Evolutionary conservation across 2,888 invertebrate species (phyloP), one percentile per base, ranked within the genome.

Genomic region (Pachycephus smyrnensis): DNA sequence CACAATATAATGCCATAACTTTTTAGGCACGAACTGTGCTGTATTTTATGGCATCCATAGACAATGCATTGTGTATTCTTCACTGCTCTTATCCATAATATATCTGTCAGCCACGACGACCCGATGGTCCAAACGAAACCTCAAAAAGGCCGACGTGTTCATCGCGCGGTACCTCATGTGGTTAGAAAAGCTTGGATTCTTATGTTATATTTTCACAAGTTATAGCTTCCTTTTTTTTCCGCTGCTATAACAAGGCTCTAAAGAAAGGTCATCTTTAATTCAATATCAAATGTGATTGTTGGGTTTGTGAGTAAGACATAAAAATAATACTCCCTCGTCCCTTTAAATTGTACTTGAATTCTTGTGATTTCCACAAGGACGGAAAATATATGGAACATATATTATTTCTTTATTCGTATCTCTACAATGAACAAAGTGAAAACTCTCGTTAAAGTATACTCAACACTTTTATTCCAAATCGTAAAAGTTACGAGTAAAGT

Each of bases 61-160:
- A 81, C 79, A 81, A 81, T 76, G 80, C 76, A 55, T 73, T 73
- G 76, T 79, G 79, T 80, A 77, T 77, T 79, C 73, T 77, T 73
- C 75, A 68, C 76, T 73, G 71, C 76, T 71, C 78, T 80, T 80
- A 81, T 81, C 78, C 81, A 69, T 80, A 80, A 80, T 80, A 81
- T 81, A 80, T 73, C 81, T 79, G 77, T 77, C 77, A 77, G 68
- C 23, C 69, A 30, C 33, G 68, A 36, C 68, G 55, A 55, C 75
- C 69, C 76, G 36, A 76, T 69, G 77, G 77, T 55, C 75, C 77
- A 71, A 75, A 75, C 77, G 68, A 71, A 36, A 73, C 78, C 71
- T 75, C 78, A 75, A 78, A 78, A 78, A 75, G 37, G 75, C 78
- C 75, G 75, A 75, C 78, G 75, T 75, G 32, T 76, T 77, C 71